phyloP scores from a whole-genome alignment of 2,888 invertebrate genomes.

The Neocrepidodera transversa region DNA sequence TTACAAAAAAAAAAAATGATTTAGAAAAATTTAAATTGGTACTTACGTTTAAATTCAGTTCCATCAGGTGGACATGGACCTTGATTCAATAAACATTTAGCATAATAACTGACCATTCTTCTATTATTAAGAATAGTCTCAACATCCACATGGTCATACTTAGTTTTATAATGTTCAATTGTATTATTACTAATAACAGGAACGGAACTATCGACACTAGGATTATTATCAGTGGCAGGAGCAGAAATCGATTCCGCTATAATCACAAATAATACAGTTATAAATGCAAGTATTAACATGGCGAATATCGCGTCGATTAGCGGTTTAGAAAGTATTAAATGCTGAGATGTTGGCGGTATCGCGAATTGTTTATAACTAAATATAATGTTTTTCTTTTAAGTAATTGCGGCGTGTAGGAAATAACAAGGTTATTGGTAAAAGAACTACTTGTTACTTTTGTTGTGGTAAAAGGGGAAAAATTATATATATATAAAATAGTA shows the following conservation, averaged over 20 bases:
- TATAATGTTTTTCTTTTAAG: not conserved
- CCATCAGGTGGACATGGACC: slow-evolving; percentile 78
- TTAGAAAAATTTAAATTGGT: not conserved
- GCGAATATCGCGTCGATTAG: not conserved
- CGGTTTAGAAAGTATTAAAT: not conserved
- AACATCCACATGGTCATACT: slow-evolving; percentile 75
- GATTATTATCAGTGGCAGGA: too few species aligned
- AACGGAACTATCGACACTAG: too few species aligned
- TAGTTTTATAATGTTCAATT: slow-evolving; percentile 58
- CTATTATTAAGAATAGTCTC: slow-evolving; percentile 73
- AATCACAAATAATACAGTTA: slow-evolving; percentile 9
- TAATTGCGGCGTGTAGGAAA: slow-evolving; percentile 10
- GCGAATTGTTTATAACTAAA: slow-evolving; percentile 9
- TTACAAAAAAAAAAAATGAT: too few species aligned
- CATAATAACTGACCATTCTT: slow-evolving; percentile 73
- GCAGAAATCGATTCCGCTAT: too few species aligned
- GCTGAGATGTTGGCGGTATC: not conserved
- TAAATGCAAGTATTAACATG: slow-evolving; percentile 1
- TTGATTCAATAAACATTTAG: slow-evolving; percentile 71
- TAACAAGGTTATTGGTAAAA: slow-evolving; percentile 18
- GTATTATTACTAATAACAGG: too few species aligned
- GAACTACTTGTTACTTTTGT: too few species aligned
- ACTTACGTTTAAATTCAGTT: slow-evolving; percentile 76
- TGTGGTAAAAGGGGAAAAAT: too few species aligned
- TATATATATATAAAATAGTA: too few species aligned